Evolutionary conservation across 2,888 invertebrate genomes (phyloP).

Genomic region (Cataglyphis cursor): DNA sequence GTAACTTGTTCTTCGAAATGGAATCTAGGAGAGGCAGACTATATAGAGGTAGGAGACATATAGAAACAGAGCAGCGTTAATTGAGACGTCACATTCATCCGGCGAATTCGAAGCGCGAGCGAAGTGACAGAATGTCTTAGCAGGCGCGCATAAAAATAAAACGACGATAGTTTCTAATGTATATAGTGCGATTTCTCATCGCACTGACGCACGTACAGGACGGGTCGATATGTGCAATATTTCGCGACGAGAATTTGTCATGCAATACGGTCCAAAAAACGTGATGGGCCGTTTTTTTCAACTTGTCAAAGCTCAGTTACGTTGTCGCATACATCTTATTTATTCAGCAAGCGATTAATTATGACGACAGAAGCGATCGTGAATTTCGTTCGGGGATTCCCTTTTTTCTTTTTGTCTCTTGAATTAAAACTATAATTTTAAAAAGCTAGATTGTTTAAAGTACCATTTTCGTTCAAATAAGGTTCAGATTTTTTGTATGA

Average conservation of each 20-base stretch:
- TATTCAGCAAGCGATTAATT: neutral
- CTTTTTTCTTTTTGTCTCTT: neutral
- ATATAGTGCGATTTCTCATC: neutral
- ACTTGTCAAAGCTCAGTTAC: conserved; percentile 34
- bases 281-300: conserved; percentile 6
- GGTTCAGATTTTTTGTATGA: neutral
- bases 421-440: neutral
- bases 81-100: conserved; percentile 58
- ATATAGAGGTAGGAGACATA: neutral
- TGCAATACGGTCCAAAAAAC: conserved; percentile 30
- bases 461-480: neutral
- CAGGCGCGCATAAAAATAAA: conserved; percentile 45
- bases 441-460: neutral
- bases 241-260: conserved; percentile 38
- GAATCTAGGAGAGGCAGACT: neutral
- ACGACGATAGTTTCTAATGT: conserved; percentile 20
- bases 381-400: neutral
- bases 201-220: conserved; percentile 36
- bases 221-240: conserved; percentile 32
- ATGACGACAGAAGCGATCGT: neutral
- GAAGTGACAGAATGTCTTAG: conserved; percentile 37
- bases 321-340: neutral
- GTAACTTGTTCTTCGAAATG: neutral
- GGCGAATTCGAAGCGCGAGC: conserved; percentile 43
- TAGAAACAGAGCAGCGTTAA: conserved; percentile 51